Evolutionary conservation across 2,113 vertebrate species (phyloP).

Genomic region (Planiliza haematocheilus): DNA sequence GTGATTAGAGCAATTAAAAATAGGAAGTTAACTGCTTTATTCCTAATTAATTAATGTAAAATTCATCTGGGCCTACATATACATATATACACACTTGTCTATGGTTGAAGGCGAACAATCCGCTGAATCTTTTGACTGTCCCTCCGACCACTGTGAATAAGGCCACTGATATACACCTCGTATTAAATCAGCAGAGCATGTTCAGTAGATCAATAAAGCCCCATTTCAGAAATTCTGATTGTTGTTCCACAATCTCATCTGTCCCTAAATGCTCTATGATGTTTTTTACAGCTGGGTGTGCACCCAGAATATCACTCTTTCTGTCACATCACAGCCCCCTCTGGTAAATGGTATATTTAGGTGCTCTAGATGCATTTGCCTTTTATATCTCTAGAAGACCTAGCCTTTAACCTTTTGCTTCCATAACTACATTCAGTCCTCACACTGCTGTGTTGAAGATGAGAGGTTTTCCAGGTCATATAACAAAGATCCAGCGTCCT

Average conservation of each 20-base stretch:
- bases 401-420: constrained; percentile 4
- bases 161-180: constrained; percentile 6
- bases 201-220: constrained; percentile 22
- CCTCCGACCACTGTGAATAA: not conserved
- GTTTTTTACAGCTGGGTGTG: constrained; percentile 2
- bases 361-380: not conserved
- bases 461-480: constrained; percentile 19
- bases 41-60: constrained; percentile 22
- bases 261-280: not conserved
- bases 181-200: not conserved
- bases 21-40: constrained; percentile 19
- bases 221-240: constrained; percentile 13
- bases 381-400: too few relatives aligned
- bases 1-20: not conserved
- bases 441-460: not conserved
- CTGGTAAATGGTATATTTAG: not conserved
- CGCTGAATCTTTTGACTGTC: not conserved
- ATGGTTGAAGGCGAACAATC: not conserved
- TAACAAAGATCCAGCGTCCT: constrained; percentile 17
- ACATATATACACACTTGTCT: too few relatives aligned
- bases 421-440: constrained; percentile 12
- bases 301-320: not conserved
- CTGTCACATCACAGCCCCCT: not conserved
- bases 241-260: constrained; percentile 6
- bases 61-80: constrained; percentile 7